Percentiles rank a stretch among this genome's conserved stretches.
Evolutionary conservation across 1,140 invertebrate genomes (phyloP).

Genomic region (Tribolium castaneum): DNA sequence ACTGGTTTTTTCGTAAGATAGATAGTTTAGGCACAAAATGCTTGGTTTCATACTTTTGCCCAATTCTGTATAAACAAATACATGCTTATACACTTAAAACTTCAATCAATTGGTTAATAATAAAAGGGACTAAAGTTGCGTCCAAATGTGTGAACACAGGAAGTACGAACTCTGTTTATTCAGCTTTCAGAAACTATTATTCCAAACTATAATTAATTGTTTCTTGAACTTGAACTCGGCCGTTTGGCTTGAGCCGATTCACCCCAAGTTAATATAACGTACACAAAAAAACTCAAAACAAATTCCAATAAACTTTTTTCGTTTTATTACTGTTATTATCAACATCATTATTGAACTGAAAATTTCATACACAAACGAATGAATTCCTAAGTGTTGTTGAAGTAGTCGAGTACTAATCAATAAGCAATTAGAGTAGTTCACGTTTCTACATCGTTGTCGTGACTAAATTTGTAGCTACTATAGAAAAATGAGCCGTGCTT

Average conservation of each 20-base stretch:
- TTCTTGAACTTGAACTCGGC: background rate
- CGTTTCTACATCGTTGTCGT: background rate
- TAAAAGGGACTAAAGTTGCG: no score
- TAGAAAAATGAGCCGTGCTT: background rate
- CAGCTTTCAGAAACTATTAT: background rate
- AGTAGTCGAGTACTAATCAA: conserved; percentile 18
- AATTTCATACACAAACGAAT: conserved; percentile 19
- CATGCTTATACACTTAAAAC: no score
- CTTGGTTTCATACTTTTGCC: no score
- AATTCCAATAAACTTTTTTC: background rate
- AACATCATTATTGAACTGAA: background rate
- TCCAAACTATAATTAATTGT: conserved; percentile 11
- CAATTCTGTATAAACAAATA: no score
- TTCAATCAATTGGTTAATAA: no score
- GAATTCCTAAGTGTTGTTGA: conserved; percentile 16
- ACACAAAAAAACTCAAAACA: background rate
- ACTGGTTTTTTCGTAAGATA: no score
- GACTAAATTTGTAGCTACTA: background rate
- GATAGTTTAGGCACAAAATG: no score
- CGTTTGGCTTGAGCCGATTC: background rate
- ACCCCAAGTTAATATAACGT: background rate
- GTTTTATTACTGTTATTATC: background rate
- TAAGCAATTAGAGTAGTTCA: conserved; percentile 20
- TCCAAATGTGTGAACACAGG: no score
- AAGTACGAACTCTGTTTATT: conserved; percentile 16